phyloP scores from a whole-genome alignment of 2,888 invertebrate species.

The Agonopterix alstromeriana region DNA sequence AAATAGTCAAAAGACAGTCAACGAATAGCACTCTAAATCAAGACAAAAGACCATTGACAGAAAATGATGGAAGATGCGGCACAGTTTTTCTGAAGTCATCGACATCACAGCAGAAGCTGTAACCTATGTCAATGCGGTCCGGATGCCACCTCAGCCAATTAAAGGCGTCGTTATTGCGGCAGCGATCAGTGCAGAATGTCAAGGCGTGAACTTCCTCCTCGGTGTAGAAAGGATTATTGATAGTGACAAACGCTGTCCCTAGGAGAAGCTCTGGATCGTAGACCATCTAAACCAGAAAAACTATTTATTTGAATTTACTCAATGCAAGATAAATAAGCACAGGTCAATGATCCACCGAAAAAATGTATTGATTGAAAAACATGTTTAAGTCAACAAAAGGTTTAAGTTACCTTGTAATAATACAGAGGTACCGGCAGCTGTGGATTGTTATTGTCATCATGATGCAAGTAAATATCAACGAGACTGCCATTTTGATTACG shows the following conservation, averaged over 20 bases:
- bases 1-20: background rate
- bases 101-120: constrained; percentile 79
- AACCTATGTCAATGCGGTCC: constrained; percentile 68
- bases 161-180: constrained; percentile 73
- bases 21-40: constrained; percentile 11
- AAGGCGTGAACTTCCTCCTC: constrained; percentile 44
- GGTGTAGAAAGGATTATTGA: constrained; percentile 79
- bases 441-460: constrained; percentile 40
- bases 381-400: no score
- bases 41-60: constrained; percentile 54
- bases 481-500: constrained; percentile 55
- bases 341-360: no score
- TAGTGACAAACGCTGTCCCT: constrained; percentile 77
- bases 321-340: no score
- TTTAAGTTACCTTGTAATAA: constrained; percentile 63
- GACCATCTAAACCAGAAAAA: constrained; percentile 50
- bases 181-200: constrained; percentile 71
- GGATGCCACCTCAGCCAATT: constrained; percentile 78
- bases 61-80: constrained; percentile 69
- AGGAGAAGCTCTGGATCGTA: constrained; percentile 64
- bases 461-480: constrained; percentile 55
- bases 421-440: constrained; percentile 59
- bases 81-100: constrained; percentile 72
- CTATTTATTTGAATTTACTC: no score
- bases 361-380: no score